Conservation (phyloP, 2,113 vertebrate genomes). For the Sminthopsis crassicaudata region DNA sequence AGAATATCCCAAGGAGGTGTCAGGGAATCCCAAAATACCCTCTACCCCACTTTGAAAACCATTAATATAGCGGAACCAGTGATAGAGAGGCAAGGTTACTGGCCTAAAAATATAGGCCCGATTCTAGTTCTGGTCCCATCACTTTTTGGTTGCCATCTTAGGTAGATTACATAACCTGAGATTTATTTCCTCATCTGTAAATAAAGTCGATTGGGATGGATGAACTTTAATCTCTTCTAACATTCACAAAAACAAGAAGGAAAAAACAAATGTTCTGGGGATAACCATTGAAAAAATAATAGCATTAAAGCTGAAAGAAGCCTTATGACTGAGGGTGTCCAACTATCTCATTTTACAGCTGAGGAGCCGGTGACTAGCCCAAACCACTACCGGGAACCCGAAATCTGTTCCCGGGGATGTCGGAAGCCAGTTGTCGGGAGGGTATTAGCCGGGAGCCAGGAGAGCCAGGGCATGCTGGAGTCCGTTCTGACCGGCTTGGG, state of each 20-base stretch:
- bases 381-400: background rate
- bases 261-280: background rate
- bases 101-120: background rate
- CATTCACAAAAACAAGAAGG: background rate
- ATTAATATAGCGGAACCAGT: background rate
- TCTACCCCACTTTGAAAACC: background rate
- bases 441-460: background rate
- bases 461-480: background rate
- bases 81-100: background rate
- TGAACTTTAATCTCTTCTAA: background rate
- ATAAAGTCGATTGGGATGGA: background rate
- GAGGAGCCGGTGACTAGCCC: background rate
- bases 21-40: background rate
- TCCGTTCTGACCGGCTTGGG: no score
- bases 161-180: background rate
- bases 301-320: background rate
- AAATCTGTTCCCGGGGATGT: background rate
- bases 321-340: background rate
- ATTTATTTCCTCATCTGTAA: background rate
- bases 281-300: background rate
- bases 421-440: background rate
- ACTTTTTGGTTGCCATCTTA: background rate
- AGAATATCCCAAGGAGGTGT: background rate
- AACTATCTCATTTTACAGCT: background rate
- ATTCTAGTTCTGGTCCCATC: background rate